Evolutionary conservation across 2,888 invertebrate genomes (phyloP), one percentile per base, ranked within the genome.

Genomic region (Polyommatus iphigenia): DNA sequence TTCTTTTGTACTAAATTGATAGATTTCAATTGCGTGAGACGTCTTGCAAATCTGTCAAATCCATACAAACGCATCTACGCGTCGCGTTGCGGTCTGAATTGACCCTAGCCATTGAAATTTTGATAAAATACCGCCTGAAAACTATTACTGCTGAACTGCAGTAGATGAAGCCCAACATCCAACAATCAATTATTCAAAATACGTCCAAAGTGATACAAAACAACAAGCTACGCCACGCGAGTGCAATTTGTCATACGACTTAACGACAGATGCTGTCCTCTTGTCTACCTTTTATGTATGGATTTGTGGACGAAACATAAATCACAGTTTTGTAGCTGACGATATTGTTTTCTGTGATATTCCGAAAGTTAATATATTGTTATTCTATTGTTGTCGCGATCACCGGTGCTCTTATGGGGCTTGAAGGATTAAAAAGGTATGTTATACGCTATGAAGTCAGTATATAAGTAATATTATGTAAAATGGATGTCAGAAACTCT

Each of bases 241-340:
- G 80, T 83, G 86, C 88, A 87, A 89, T 90, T 89, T 89, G 86
- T 89, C 89, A 89, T 87, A 84, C 80, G 82, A 81, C 83, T 82
- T 85, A 87, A 85, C 87, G 88, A 85, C 88, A 89, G 85, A 86
- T 87, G 87, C 82, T 84, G 83, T 85, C 87, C 85, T 86, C 88
- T 87, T 87, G 88, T 86, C 85, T 85, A 82, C 59, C 59, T 76
- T 77, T 77, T 77, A 36, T 62, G 62, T 67, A 67, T 41, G 62
- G 79, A 79, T 80, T 79, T 79, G 76, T 77, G 77, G 29, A 75
- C 29, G 62, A 20, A 36, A 79, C 77, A 80, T 78, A 78, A 80
- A 79, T 57, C 57, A 57, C 15, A 32, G 13, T 57, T 71, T 20
- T 54, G 72, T 18, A 24, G 13, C 20, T 13, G 57, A 24, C 20